A percentile compares a stretch with the other conserved stretches of the same genome.
phyloP scores from a whole-genome alignment of 2,797 vertebrate genomes.

The Limnodromus scolopaceus region DNA sequence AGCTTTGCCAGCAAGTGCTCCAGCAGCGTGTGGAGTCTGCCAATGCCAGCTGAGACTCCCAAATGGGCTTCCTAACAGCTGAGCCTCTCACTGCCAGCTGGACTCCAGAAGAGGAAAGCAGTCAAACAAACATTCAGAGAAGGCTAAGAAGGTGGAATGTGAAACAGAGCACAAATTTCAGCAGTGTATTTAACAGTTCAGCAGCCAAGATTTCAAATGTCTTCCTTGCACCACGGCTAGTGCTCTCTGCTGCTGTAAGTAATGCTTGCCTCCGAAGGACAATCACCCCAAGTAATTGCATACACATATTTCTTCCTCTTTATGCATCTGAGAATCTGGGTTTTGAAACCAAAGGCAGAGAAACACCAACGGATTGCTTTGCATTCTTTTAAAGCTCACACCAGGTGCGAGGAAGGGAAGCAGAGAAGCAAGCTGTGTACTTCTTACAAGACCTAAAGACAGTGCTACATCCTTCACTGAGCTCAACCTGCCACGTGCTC shows the following conservation, averaged over 20 bases:
- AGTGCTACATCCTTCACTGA: neutral
- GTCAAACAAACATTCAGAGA: constrained; percentile 11
- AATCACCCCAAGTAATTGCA: neutral
- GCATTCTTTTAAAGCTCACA: neutral
- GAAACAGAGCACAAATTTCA: constrained; percentile 4
- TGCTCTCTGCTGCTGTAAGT: neutral
- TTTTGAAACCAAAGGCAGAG: neutral
- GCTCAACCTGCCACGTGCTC: neutral
- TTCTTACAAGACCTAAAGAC: neutral
- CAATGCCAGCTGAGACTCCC: constrained; percentile 3
- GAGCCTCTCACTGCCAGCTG: constrained; percentile 13
- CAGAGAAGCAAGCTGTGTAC: neutral
- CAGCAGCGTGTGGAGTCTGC: neutral
- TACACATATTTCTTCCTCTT: neutral
- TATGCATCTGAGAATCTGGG: neutral
- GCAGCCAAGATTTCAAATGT: neutral
- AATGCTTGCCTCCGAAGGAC: neutral
- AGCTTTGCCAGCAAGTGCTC: neutral
- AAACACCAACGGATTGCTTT: neutral
- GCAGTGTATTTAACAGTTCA: neutral
- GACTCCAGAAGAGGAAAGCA: constrained; percentile 2
- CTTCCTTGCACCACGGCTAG: neutral
- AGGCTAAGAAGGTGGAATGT: neutral
- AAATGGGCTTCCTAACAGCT: neutral
- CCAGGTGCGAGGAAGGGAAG: neutral